Base-by-base conservation (phyloP, 2,888 invertebrate genomes). In the Andrena praecox region DNA sequence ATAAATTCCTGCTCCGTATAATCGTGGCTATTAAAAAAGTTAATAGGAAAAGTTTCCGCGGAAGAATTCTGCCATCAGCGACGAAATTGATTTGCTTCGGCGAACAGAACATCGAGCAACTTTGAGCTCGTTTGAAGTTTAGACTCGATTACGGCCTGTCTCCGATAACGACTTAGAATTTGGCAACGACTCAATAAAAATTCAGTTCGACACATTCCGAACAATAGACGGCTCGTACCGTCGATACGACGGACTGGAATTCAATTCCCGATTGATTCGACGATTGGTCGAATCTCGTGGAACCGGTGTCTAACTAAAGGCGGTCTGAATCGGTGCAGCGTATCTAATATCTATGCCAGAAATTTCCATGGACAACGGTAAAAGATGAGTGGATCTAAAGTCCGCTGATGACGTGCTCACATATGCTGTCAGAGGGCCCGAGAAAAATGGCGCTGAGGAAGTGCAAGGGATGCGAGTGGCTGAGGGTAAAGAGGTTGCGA, bases 381-480 rank as follows among this genome's bases (percentile, higher is more conserved):
- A 81, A 66, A 56, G 54, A 72, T 69, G 76, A 75, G 59, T 68
- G 54, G 64, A 60, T 29, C 71, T 54, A 56, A 74, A 86, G 84
- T 79, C 78, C 82, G 77, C 82, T 77, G 88, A 89, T 78, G 81
- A 85, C 76, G 76, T 85, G 72, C 84, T 89, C 87, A 79, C 87
- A 81, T 87, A 88, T 89, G 89, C 89, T 82, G 89, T 89, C 89
- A 86, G 86, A 84, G 82, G 60, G 71, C 76, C 84, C 59, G 83
- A 87, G 89, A 91, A 89, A 91, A 91, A 91, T 91, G 86, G 79
- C 84, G 83, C 80, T 79, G 87, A 86, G 86, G 82, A 77, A 87
- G 79, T 77, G 20, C 78, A 64, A 73, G 82, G 80, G 85, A 81
- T 83, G 77, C 83, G 82, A 82, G 24, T 6, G 68, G 29, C 1